Conservation (phyloP, 2,888 invertebrate species). For the Andrena marginata region DNA sequence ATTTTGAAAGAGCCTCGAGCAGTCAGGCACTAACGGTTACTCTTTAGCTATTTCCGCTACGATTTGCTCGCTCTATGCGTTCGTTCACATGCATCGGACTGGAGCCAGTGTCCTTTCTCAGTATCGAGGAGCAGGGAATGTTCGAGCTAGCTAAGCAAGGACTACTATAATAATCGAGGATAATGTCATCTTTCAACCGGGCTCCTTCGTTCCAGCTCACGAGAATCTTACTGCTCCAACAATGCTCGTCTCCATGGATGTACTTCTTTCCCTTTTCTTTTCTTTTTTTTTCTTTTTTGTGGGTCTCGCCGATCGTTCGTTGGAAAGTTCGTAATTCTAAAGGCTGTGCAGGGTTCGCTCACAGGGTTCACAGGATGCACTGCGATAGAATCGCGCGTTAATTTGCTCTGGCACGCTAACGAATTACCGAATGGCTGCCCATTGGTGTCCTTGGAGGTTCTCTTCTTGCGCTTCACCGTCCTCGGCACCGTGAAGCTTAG, state of each 20-base stretch:
- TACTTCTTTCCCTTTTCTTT: not conserved
- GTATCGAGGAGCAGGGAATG: not conserved
- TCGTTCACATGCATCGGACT: conserved; percentile 20
- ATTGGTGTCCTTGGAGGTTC: conserved; percentile 43
- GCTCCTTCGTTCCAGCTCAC: not conserved
- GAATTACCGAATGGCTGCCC: conserved; percentile 53
- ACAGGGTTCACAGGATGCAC: conserved; percentile 80
- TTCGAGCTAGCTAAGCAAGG: not conserved
- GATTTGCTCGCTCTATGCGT: not conserved
- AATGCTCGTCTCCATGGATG: conserved; percentile 34
- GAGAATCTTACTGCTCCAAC: conserved; percentile 11
- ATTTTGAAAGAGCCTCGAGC: not conserved
- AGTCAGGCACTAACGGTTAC: conserved; percentile 7
- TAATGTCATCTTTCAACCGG: not conserved
- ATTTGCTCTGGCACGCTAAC: conserved; percentile 41
- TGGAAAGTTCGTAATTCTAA: conserved; percentile 50
- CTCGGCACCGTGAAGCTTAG: not conserved
- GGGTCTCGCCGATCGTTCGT: conserved; percentile 9
- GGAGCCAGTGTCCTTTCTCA: not conserved
- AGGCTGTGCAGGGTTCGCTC: conserved; percentile 69
- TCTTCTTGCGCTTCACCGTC: conserved; percentile 27
- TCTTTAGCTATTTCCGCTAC: conserved; percentile 2
- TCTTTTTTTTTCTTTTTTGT: not conserved
- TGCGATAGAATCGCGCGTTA: conserved; percentile 71
- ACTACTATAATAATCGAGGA: not conserved